phyloP scores from a whole-genome alignment of 2,888 invertebrate genomes.

The Thymelicus lineola region DNA sequence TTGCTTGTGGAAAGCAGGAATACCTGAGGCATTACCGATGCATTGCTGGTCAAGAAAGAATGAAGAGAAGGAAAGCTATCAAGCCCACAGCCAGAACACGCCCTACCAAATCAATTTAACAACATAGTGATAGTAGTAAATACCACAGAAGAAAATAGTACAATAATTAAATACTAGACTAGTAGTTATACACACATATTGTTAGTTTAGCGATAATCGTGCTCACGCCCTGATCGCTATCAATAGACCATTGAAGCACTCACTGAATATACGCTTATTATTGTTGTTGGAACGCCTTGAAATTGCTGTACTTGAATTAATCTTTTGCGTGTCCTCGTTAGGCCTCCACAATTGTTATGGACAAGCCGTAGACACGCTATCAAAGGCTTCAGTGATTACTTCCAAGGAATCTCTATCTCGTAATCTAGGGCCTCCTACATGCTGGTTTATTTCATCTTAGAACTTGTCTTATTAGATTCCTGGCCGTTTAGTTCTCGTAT shows the following conservation, averaged over 20 bases:
- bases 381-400: slow-evolving; percentile 9
- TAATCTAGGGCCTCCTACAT: slow-evolving; percentile 7
- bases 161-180: no score
- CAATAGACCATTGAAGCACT: slow-evolving; percentile 36
- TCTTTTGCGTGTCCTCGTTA: slow-evolving; percentile 39
- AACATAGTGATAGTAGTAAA: no score
- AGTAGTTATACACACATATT: background rate
- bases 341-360: slow-evolving; percentile 32
- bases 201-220: slow-evolving; percentile 32
- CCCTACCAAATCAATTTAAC: no score
- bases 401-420: slow-evolving; percentile 2
- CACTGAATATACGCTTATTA: slow-evolving; percentile 32
- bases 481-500: background rate
- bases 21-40: no score
- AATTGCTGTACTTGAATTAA: slow-evolving; percentile 36
- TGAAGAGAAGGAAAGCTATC: no score
- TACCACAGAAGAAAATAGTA: no score
- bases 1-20: no score
- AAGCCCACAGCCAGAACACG: no score
- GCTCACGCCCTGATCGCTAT: slow-evolving; percentile 36
- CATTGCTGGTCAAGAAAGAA: no score
- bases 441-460: slow-evolving; percentile 6
- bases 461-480: background rate
- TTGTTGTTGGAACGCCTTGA: slow-evolving; percentile 37
- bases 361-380: slow-evolving; percentile 33